Percentiles rank a stretch among this genome's conserved stretches.
Evolutionary conservation across 2,797 vertebrate genomes (phyloP).

Genomic region (Gambelia wislizenii): DNA sequence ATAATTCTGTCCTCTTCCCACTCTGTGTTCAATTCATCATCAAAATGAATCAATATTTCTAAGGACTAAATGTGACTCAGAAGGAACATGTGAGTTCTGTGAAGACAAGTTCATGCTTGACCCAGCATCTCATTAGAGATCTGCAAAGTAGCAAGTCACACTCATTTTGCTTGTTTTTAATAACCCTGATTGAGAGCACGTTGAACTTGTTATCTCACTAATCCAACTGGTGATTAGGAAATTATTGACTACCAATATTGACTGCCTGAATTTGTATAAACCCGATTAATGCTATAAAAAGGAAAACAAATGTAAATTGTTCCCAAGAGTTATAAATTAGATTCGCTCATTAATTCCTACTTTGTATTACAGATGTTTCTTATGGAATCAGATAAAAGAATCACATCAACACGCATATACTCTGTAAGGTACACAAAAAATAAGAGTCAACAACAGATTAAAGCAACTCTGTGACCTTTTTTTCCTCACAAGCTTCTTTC

Average conservation of each 20-base stretch:
- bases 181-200: background rate
- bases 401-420: background rate
- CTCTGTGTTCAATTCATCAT: background rate
- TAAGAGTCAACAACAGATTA: background rate
- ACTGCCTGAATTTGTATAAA: background rate
- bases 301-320: background rate
- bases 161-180: background rate
- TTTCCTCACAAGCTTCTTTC: background rate
- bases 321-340: background rate
- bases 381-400: background rate
- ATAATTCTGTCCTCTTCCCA: background rate
- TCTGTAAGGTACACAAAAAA: background rate
- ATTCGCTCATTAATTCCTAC: background rate
- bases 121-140: background rate
- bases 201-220: background rate
- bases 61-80: background rate
- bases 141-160: background rate
- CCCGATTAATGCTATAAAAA: background rate
- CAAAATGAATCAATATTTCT: background rate
- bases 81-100: background rate
- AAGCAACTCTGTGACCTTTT: background rate
- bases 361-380: background rate
- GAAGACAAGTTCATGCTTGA: background rate
- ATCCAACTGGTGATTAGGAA: background rate
- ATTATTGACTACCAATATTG: background rate